Base-by-base conservation (phyloP, 2,113 vertebrate species). In the Fukomys damarensis region DNA sequence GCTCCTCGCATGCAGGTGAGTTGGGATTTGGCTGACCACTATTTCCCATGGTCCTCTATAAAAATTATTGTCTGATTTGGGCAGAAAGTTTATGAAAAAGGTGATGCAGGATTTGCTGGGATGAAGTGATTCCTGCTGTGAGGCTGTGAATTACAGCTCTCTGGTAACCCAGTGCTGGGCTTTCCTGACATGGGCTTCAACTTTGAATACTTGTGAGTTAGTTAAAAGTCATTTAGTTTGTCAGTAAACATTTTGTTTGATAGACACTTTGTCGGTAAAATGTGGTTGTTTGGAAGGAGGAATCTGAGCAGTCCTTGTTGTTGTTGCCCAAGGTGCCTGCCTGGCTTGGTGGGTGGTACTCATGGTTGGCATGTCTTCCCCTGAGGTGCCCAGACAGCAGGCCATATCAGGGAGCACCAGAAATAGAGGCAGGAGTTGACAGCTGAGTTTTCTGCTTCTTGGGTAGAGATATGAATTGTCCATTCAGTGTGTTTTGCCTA, bases 371-470 rank as follows among this genome's bases (percentile, higher is more conserved):
- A 7, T 72, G 79, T 54, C 2, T 63, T 54, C n/a, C 17, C 4
- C 0, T 2, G 41, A 66, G 35, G 38, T 63, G 3, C 30, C 49
- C 19, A 26, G 68, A n/a, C n/a, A 43, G 3, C 28, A 63, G 5
- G 20, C 46, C 80, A 63, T 32, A 41, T 6, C 66, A 26, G 65
- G 14, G n/a, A 86, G 11, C 35, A 16, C 16, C 54, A 54, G 10
- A 32, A 41, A 2, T 35, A 10, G 46, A 10, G 26, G 7, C 0
- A 3, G 32, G 24, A 6, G 0, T 46, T 46, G 63, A 16, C 5
- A 5, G 63, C 0, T 0, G 63, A 17, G 4, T 3, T n/a, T 14
- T 83, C 52, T 4, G 20, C 49, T 65, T 7, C 9, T 49, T 8
- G n/a, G 35, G 28, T 63, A 14, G 11, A 20, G 30, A 32, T 20